Conservation (phyloP, 2,888 invertebrate genomes). For the Drosophila lutescens region DNA sequence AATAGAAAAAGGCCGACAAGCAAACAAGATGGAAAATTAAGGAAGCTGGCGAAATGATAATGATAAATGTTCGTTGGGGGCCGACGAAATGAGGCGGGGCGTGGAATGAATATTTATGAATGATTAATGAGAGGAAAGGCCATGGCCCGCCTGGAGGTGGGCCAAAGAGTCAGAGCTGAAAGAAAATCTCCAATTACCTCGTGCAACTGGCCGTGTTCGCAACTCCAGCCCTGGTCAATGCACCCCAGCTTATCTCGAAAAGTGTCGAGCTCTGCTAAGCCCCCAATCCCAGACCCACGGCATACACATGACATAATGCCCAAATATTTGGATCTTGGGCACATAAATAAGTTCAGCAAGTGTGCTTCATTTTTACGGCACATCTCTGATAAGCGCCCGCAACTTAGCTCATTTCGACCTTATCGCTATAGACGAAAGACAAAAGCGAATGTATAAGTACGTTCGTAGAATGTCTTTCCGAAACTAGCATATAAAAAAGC, state of each 20-base stretch:
- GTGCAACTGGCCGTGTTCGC: constrained; percentile 1
- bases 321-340: constrained; percentile 61
- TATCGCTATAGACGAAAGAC: constrained; percentile 28
- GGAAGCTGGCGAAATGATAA: constrained; percentile 66
- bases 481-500: constrained; percentile 23
- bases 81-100: constrained; percentile 19
- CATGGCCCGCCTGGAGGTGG: constrained; percentile 11
- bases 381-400: constrained; percentile 58
- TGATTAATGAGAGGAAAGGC: constrained; percentile 66
- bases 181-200: constrained; percentile 42
- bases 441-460: not conserved
- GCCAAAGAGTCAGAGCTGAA: constrained; percentile 9
- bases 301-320: constrained; percentile 52
- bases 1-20: constrained; percentile 53
- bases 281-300: constrained; percentile 8
- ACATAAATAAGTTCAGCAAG: constrained; percentile 51
- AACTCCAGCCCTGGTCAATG: constrained; percentile 28
- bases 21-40: constrained; percentile 37
- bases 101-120: constrained; percentile 67
- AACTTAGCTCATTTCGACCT: constrained; percentile 38
- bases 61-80: constrained; percentile 67
- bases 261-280: constrained; percentile 2
- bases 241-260: constrained; percentile 23
- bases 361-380: constrained; percentile 26
- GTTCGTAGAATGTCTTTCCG: constrained; percentile 7